Evolutionary conservation across 2,797 vertebrate genomes (phyloP), one percentile per base, ranked within the genome.

Genomic region (Spea hammondii): DNA sequence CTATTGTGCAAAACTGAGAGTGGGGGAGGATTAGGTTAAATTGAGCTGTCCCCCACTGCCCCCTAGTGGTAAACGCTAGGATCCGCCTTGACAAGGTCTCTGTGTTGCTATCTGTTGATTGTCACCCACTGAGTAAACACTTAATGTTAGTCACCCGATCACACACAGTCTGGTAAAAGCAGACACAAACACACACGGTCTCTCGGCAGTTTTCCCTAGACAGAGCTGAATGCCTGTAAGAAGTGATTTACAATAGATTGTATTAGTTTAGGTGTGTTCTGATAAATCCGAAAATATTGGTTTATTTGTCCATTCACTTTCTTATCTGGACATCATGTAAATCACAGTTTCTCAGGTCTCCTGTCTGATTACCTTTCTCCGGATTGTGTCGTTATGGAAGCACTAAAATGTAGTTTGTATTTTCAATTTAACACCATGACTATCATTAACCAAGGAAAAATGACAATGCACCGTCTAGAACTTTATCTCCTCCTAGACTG

Each of bases 1-100:
- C 90, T 91, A 91, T 92, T 76, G 83, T 62, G 79, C 83, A 83
- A 86, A 90, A 88, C 86, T 78, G 85, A 32, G 32, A 32, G 32
- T 82, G 68, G 70, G 74, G 55, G 51, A 76, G 47, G 79, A 68
- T 72, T 76, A 70, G 12, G 17, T 4, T 4, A 54, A 46, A 51
- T 59, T 67, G 9, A 46, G 14, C 74, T 69, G 70, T 72, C 46
- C 65, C 60, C 65, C 85, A 90, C 89, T 88, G 91, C 88, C 89
- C 89, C 85, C 87, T 87, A 85, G 80, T 86, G 88, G 85, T 59
- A 74, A 78, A 71, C 76, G 45, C 81, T 71, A 85, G 86, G 91
- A 88, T 92, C 67, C 62, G n/a, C 9, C 11, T 3, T 17, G 57
- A 13, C 59, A 32, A 74, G 0, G 59, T 10, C 45, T 62, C 46